Evolutionary conservation across 2,888 invertebrate genomes (phyloP).

Genomic region (Nomada ferruginata): DNA sequence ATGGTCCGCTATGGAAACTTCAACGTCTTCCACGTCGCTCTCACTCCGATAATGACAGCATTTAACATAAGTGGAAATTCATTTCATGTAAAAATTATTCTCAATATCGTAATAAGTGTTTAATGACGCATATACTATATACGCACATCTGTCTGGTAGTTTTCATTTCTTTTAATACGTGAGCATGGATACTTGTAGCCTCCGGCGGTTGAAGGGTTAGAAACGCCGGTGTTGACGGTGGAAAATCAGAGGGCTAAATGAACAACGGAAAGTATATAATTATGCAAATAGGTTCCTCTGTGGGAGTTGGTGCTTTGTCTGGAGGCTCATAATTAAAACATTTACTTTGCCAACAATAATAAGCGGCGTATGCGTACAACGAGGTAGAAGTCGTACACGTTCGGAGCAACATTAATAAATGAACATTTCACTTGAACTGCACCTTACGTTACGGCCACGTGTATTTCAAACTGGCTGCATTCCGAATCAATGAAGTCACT

Average conservation of each 20-base stretch:
- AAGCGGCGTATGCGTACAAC: slow-evolving; percentile 7
- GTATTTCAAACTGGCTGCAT: neutral
- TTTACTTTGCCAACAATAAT: slow-evolving; percentile 56
- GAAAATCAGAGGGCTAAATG: slow-evolving; percentile 26
- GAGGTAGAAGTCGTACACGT: neutral
- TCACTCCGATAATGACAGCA: neutral
- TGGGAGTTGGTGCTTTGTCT: slow-evolving; percentile 26
- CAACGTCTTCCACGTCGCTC: neutral
- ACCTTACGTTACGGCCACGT: neutral
- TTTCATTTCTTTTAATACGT: neutral
- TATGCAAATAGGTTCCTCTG: slow-evolving; percentile 29
- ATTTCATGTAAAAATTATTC: too few species aligned
- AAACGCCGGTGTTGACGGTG: neutral
- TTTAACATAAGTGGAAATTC: too few species aligned
- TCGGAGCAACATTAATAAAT: slow-evolving; percentile 30
- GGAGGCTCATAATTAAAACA: slow-evolving; percentile 46
- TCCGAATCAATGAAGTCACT: neutral
- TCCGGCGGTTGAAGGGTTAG: neutral
- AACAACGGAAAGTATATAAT: slow-evolving; percentile 34
- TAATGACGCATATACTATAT: too few species aligned
- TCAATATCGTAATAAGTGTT: too few species aligned
- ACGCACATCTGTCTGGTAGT: neutral
- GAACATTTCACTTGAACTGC: slow-evolving; percentile 23
- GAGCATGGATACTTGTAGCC: neutral
- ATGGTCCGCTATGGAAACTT: slow-evolving; percentile 36